Base-by-base conservation (phyloP, 2,888 invertebrate species). In the Nemurella pictetii region DNA sequence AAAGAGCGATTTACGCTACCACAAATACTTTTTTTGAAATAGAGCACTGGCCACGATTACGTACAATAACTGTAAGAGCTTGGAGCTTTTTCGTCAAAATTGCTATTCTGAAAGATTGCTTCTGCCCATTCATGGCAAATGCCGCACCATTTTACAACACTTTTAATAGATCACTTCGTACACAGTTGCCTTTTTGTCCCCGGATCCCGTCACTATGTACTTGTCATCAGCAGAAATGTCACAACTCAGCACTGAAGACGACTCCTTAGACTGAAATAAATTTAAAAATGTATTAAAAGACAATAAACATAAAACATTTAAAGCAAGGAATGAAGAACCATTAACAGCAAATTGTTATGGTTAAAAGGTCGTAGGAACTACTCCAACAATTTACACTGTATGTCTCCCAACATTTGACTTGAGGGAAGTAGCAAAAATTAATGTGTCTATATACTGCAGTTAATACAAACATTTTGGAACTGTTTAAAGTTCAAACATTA, bases 201-300 rank as follows among this genome's bases (percentile, higher is more conserved):
- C 99, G 75, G 98, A 98, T 87, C 99, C 99, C 81, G 99, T 99
- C 89, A 99, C 98, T 89, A 99, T 98, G 92, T 96, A 98, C 91
- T 98, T 98, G 92, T 99, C 99, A 91, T 99, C 99, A 86, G 96
- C 94, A 87, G 98, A 98, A 91, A 99, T 98, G 94, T 99, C 99
- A 93, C 99, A 99, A 92, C 98, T 98, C 89, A 99, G 93, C 90
- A 99, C 98, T 89, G 98, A 98, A 88, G 98, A 98, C 85, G 98
- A 97, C 92, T 99, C 99, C 92, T 98, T 98, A 83, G 96, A 96
- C 96, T 96, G 92, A 32, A 93, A 93, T 88, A 89, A 88, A 87
- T 75, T 85, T 74, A 82, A 74, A 83, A 9, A 84, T 73, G 32
- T 36, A 55, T 2, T 55, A 15, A 55, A 55, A 27, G 83, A 83